Base-by-base conservation (phyloP, 2,888 invertebrate species). In the Drosophila mercatorum region DNA sequence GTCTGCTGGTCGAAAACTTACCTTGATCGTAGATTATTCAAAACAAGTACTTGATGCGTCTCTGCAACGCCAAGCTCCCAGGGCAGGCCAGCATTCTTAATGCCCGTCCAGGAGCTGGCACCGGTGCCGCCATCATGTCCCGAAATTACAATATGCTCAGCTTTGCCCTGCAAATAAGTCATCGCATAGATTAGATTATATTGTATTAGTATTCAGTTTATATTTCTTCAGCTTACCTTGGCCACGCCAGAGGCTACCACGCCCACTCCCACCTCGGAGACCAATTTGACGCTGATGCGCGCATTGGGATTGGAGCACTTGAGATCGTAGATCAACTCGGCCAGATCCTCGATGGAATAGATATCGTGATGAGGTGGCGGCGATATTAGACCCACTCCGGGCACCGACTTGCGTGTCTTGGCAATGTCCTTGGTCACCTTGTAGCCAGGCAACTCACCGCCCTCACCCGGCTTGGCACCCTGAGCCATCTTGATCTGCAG, bases 291-390 rank as follows among this genome's bases (percentile, higher is more conserved):
- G 34, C 98, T 98, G 86, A 99, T 97, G 72, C 99, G 94, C 0
- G 99, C 99, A 62, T 94, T 94, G 0, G 99, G 99, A 94, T 99
- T 99, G 73, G 99, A 97, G 91, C 98, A 98, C 93, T 99, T 99
- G 78, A 99, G 94, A 93, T 99, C 99, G 92, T 99, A 99, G 91
- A 99, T 99, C 63, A 99, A 94, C 93, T 99, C 98, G 0, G 99
- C 98, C 88, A 99, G 94, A 94, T 99, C 99, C 93, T 99, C 99
- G 92, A 99, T 99, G 57, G 98, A 99, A 94, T 99, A 99, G 93
- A 99, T 99, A 91, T 99, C 99, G 94, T 99, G 99, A 94, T 99
- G 99, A 3, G 99, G 99, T 11, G 99, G 99, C 7, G 99, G 99
- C 0, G 98, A 99, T 92, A 99, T 99, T 10, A 99, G 94, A 7